Base-by-base conservation (phyloP, 92 coral and sea anemone genomes). In the Actinostola sp. region DNA sequence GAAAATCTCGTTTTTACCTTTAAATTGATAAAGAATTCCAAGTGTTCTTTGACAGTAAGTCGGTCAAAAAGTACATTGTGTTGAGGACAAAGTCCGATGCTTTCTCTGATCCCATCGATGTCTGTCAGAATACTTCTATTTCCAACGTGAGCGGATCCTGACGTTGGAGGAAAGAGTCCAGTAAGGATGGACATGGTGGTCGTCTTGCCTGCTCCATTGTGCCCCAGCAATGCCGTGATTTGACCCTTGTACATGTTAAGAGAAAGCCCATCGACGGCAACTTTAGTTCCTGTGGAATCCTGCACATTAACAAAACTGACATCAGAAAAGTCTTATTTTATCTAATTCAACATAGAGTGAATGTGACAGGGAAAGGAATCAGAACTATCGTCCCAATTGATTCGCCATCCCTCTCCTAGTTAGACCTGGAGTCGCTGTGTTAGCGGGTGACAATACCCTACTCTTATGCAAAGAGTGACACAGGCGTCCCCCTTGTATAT, bases 181-280 rank as follows among this genome's bases (percentile, higher is more conserved):
- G 98, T 93, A 25, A 93, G 82, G 21, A 93, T 73, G 1, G 98
- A 91, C 94, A 93, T 91, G n/a, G 98, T 93, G 8, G 98, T 93
- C 10, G 92, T 93, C 77, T 93, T 93, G 51, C 98, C 98, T 10
- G 98, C 98, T 14, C 97, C 98, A 38, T 91, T 93, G 73, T 93
- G 98, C 28, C 98, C 98, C 16, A 93, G 88, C 11, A 93, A 56
- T 23, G 98, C 93, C 26, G 98, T 93, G 49, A 93, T 93, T 77
- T 93, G 98, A 0, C 97, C 97, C 78, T 93, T 86, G 81, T 77
- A 93, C 92, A 93, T 93, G 79, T 93, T 92, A n/a, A 93, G 82
- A 21, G 91, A 62, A 39, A 93, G 76, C 2, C 91, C 86, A 78
- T 93, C 94, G 36, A 93, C 97, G 4, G 98, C 98, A 11, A 93